phyloP scores from a whole-genome alignment of 37 sponge, comb jelly and placozoan genomes.

The Petrosia ficiformis region DNA sequence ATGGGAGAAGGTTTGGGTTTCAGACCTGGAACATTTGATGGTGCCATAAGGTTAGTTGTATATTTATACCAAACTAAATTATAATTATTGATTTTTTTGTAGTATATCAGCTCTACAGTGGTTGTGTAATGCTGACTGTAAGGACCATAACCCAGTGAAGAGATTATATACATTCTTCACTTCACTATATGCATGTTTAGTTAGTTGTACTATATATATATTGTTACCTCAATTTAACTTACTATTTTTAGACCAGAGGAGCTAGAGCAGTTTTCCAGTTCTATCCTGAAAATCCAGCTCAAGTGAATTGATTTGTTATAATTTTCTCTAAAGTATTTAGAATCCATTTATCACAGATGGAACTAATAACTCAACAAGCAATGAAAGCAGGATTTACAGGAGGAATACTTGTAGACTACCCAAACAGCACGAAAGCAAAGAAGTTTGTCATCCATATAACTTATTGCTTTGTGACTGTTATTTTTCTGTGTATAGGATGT shows the following conservation, averaged over 20 bases:
- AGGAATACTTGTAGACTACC: constrained; percentile 97
- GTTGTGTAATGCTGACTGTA: constrained; percentile 99
- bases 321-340: not conserved
- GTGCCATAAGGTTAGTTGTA: constrained; percentile 87
- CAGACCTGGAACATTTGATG: constrained; percentile 94
- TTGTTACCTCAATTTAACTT: constrained; percentile 11
- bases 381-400: constrained; percentile 98
- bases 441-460: constrained; percentile 84
- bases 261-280: constrained; percentile 96
- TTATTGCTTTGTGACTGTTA: constrained; percentile 1
- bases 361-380: constrained; percentile 92
- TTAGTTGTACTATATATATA: constrained; percentile 17
- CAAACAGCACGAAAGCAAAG: constrained; percentile 96
- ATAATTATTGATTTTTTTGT: constrained; percentile 4
- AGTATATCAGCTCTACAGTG: constrained; percentile 98
- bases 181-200: constrained; percentile 89
- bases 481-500: constrained; percentile 50
- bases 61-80: not conserved
- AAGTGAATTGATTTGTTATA: constrained; percentile 22
- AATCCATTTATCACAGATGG: constrained; percentile 60
- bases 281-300: constrained; percentile 95
- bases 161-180: constrained; percentile 88
- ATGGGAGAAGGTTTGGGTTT: constrained; percentile 97
- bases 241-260: constrained; percentile 74
- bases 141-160: constrained; percentile 75